Evolutionary conservation across 2,888 invertebrate genomes (phyloP).

Genomic region (Scaptomyza caliginosa): DNA sequence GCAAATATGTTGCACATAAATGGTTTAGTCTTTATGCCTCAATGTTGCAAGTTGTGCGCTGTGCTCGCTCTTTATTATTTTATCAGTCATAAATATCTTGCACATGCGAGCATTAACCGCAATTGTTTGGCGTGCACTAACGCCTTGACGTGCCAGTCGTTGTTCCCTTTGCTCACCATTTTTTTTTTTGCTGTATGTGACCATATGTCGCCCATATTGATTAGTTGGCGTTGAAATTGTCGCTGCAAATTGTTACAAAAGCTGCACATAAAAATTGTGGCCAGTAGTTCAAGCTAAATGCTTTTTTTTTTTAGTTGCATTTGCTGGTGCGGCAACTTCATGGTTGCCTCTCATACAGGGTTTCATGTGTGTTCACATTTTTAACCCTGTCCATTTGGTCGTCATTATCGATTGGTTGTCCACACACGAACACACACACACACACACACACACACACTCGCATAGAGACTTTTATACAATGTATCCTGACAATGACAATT

Average conservation of each 20-base stretch:
- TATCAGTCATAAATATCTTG: constrained; percentile 77
- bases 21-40: neutral
- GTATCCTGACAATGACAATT: constrained; percentile 37
- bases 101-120: constrained; percentile 74
- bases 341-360: constrained; percentile 11
- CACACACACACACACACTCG: neutral
- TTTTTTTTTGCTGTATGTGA: neutral
- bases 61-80: constrained; percentile 66
- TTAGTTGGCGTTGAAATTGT: constrained; percentile 75
- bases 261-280: constrained; percentile 48
- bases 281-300: constrained; percentile 20
- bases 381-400: constrained; percentile 39
- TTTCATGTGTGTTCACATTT: constrained; percentile 33
- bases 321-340: constrained; percentile 24
- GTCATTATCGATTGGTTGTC: constrained; percentile 70
- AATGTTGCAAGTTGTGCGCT: constrained; percentile 16
- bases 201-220: constrained; percentile 71
- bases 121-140: constrained; percentile 73
- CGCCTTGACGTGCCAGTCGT: constrained; percentile 48
- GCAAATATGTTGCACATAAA: neutral
- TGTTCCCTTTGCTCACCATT: neutral
- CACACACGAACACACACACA: constrained; percentile 7
- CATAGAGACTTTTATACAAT: neutral
- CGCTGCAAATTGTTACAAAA: constrained; percentile 74
- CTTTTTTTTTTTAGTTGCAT: constrained; percentile 52